Percentiles rank a stretch among this genome's conserved stretches.
Evolutionary conservation across 2,113 vertebrate genomes (phyloP).

Genomic region (Erythrolamprus reginae): DNA sequence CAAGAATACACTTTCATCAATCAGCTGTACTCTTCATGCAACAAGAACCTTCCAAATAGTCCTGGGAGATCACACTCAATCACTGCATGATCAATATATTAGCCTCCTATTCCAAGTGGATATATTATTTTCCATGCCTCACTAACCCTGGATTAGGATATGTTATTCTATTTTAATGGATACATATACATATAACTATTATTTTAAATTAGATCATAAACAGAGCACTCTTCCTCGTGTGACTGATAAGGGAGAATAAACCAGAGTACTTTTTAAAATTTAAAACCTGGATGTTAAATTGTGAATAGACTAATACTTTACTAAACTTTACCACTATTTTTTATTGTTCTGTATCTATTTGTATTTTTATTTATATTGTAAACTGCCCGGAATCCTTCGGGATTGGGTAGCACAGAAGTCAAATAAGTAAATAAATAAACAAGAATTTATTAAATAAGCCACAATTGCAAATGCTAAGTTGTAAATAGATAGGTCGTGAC

Average conservation of each 20-base stretch:
- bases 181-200: neutral
- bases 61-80: neutral
- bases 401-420: no score
- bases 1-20: neutral
- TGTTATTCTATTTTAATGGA: neutral
- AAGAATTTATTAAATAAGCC: neutral
- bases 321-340: no score
- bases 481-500: neutral
- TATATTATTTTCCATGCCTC: neutral
- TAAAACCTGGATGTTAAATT: neutral
- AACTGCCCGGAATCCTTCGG: no score
- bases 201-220: neutral
- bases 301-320: neutral
- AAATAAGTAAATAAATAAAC: no score
- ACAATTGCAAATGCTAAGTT: neutral
- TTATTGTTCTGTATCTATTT: no score
- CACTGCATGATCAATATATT: neutral
- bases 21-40: neutral
- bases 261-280: neutral
- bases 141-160: neutral
- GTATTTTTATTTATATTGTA: no score
- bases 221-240: neutral
- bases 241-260: neutral
- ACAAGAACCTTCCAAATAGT: neutral
- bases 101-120: neutral